Percentiles rank a stretch among this genome's conserved stretches.
Conservation (phyloP, 2,888 invertebrate species). For the Leptinotarsa tumamoca region DNA sequence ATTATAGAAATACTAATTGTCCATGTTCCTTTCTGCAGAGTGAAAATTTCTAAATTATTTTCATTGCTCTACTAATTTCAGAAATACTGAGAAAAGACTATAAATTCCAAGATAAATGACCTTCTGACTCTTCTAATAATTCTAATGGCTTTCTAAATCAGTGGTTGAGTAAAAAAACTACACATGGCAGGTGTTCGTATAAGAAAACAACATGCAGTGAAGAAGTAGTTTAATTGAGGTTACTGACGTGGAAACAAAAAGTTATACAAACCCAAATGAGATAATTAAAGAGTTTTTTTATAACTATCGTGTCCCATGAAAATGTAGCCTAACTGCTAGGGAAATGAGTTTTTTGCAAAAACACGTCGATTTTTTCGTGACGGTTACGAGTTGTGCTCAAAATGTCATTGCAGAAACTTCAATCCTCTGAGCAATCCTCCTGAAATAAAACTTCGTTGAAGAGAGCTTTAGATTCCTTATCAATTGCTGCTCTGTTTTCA, state of each 20-base stretch:
- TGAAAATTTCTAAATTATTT: constrained; percentile 10
- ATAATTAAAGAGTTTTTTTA: neutral
- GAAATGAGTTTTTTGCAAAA: no score
- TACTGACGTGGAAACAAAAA: constrained; percentile 15
- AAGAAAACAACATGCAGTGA: neutral
- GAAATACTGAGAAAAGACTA: neutral
- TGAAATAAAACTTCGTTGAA: no score
- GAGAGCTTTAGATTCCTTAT: no score
- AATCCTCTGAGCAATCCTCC: no score
- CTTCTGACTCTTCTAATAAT: constrained; percentile 4
- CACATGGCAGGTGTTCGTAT: neutral
- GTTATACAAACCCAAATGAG: neutral
- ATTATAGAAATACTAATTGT: constrained; percentile 1
- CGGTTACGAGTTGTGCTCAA: no score
- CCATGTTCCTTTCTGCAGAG: neutral
- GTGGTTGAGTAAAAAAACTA: neutral
- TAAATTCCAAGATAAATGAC: constrained; percentile 16
- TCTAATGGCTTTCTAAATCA: constrained; percentile 2
- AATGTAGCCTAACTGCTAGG: no score
- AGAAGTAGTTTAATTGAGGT: neutral
- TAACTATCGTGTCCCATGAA: no score
- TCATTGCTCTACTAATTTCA: constrained; percentile 14
- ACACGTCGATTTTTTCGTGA: no score
- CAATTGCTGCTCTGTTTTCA: no score
- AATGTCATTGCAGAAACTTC: no score